Base-by-base conservation (phyloP, 2,888 invertebrate genomes). In the Sinelater perroti region DNA sequence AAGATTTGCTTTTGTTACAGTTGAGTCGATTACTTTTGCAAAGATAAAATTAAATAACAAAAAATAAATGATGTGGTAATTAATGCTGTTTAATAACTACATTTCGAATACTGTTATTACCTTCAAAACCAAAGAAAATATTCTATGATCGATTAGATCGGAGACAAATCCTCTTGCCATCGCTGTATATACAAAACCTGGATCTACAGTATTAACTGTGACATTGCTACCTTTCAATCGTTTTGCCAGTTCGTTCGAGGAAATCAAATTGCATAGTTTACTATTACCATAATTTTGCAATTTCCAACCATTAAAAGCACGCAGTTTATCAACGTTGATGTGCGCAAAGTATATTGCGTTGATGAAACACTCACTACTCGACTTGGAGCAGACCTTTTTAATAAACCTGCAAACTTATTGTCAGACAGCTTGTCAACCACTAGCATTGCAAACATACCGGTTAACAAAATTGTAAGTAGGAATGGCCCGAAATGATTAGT, bases 401-500 rank as follows among this genome's bases (percentile, higher is more conserved):
- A 55, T 26, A 75, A 16, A 13, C 40, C 58, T 58, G 1, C 6
- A 36, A 18, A 3, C 8, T n/a, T n/a, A 10, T 17, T 2, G 18
- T 7, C 24, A n/a, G 2, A 10, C 2, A 11, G 8, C 40, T 8
- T 6, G 8, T 20, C 10, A 1, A 16, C n/a, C n/a, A n/a, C n/a
- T n/a, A n/a, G n/a, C n/a, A n/a, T n/a, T n/a, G n/a, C 13, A 14
- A 7, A 33, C 11, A 78, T 63, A 64, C 85, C 85, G 5, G 83
- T 71, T 1, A 91, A 74, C 0, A 91, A 80, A 60, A 87, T 79
- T 0, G 89, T 90, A 52, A 91, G 76, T 17, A 91, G 74, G 70
- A 90, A 91, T 2, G 86, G 87, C 6, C 88, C 89, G 68, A 88
- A 86, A 69, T 90, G 84, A 67, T 91, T 90, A 18, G 87, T 82